Evolutionary conservation across 2,888 invertebrate genomes (phyloP), one percentile per base, ranked within the genome.

Genomic region (Aplocera efformata): DNA sequence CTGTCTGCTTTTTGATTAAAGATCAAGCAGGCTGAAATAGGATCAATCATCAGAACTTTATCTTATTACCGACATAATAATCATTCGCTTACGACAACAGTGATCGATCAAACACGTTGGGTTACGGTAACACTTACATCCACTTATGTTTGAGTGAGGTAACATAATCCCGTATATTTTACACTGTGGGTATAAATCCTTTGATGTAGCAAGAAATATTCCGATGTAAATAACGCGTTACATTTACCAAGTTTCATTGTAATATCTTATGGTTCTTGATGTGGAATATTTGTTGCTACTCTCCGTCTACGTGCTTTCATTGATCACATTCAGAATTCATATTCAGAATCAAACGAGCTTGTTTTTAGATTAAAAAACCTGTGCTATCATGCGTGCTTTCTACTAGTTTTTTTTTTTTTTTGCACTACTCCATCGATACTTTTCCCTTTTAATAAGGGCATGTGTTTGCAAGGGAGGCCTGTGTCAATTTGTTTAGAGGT

Each of bases 401-500:
- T n/a, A n/a, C n/a, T n/a, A n/a, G n/a, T n/a, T n/a, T n/a, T n/a
- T n/a, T n/a, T n/a, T n/a, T n/a, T 3, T 17, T 17, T 17, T 34
- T 30, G 10, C 26, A 36, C 38, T 30, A 38, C 33, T 10, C 17
- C 21, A 13, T 36, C 10, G 36, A 35, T 49, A 33, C 49, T 51
- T 42, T 37, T 38, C 41, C 37, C 21, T 9, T 29, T 37, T 43
- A 48, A 45, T 45, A 46, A 41, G 35, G 41, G 24, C 29, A 37
- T 48, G 63, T 67, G 67, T 68, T 64, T 60, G 54, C 58, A 53
- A 60, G 56, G 62, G 64, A 50, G 50, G 42, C 40, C 56, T 62
- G 53, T 63, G 67, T 75, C 69, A 68, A 71, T 72, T 67, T 73
- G 61, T 50, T 56, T 41, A 58, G 59, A 43, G 53, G 29, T 50